Conservation (phyloP, 2,888 invertebrate genomes). For the Drosophila emarginata region DNA sequence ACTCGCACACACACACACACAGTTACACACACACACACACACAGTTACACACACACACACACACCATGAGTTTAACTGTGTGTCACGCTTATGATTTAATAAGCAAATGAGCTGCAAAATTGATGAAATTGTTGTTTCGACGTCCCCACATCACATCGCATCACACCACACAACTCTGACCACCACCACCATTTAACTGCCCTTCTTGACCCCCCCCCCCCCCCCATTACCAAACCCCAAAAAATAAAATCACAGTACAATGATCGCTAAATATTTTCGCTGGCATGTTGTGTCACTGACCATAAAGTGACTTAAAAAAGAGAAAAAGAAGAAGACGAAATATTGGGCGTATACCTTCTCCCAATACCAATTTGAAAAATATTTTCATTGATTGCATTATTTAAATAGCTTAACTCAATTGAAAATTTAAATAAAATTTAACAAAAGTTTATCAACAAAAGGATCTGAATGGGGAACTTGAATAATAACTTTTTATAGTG, state of each 20-base stretch:
- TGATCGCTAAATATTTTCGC: conserved; percentile 12
- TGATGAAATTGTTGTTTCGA: conserved; percentile 65
- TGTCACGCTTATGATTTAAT: conserved; percentile 78
- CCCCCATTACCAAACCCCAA: conserved; percentile 57
- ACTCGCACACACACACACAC: conserved; percentile 16
- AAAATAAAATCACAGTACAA: conserved; percentile 38
- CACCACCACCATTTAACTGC: too few species aligned
- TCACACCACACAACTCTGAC: neutral
- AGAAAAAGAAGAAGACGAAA: too few species aligned
- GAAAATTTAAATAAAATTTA: too few species aligned
- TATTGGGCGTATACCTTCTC: conserved; percentile 66
- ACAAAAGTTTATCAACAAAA: too few species aligned
- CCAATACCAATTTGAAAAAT: conserved; percentile 10
- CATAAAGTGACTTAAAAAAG: conserved; percentile 10
- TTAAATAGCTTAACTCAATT: too few species aligned
- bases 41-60: conserved; percentile 15
- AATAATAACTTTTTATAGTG: too few species aligned
- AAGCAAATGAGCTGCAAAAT: conserved; percentile 79
- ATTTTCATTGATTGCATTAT: neutral
- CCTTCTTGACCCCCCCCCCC: neutral
- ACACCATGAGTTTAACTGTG: conserved; percentile 32
- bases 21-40: conserved; percentile 18
- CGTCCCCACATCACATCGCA: conserved; percentile 15
- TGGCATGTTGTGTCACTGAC: conserved; percentile 65
- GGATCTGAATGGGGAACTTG: too few species aligned